phyloP scores from a whole-genome alignment of 1,140 invertebrate species.

The Leptinotarsa texana region DNA sequence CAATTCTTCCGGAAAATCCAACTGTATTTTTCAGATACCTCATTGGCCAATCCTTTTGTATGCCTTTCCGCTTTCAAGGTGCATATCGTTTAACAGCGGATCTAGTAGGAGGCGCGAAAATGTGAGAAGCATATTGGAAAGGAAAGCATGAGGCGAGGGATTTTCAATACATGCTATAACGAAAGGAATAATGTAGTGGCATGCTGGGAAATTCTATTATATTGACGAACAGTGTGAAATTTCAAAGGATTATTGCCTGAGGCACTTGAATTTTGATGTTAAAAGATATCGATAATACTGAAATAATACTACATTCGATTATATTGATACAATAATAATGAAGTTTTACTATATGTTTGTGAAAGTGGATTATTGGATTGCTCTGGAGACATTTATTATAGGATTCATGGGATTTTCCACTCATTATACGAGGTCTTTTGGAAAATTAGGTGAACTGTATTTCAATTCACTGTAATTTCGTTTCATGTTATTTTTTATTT shows the following conservation, averaged over 20 bases:
- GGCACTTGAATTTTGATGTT: too few species aligned
- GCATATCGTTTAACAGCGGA: not conserved
- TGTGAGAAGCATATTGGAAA: not conserved
- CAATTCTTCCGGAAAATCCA: not conserved
- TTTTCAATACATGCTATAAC: not conserved
- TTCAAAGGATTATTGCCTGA: not conserved
- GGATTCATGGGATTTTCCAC: too few species aligned
- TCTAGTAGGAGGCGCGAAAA: not conserved
- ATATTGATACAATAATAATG: too few species aligned
- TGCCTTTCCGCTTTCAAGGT: not conserved
- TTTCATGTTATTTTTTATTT: too few species aligned
- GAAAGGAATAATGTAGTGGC: not conserved
- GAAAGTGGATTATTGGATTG: too few species aligned
- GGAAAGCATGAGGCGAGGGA: not conserved
- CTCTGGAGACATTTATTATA: too few species aligned
- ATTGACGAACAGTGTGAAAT: not conserved
- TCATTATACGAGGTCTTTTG: too few species aligned
- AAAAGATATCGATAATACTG: too few species aligned
- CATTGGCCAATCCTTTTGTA: not conserved
- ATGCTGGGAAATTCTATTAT: not conserved
- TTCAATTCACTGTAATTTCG: too few species aligned
- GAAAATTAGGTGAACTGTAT: too few species aligned
- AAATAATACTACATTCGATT: too few species aligned
- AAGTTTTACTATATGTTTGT: too few species aligned
- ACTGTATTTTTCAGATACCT: not conserved